Percentiles rank a stretch among this genome's conserved stretches.
Conservation (phyloP, 2,888 invertebrate genomes). For the Noctua janthe region DNA sequence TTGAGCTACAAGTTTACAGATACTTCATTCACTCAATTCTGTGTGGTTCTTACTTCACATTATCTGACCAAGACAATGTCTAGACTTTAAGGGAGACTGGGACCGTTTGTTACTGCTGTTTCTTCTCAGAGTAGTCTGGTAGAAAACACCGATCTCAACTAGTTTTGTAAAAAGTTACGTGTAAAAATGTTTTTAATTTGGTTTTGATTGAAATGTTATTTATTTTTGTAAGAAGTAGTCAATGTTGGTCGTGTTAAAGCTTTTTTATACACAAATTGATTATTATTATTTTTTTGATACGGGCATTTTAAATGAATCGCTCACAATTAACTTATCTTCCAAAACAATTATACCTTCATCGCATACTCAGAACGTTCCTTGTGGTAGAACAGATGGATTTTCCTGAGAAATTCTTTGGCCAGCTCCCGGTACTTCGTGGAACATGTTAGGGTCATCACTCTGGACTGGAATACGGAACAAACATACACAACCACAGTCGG, state of each 20-base stretch:
- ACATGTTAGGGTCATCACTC: conserved; percentile 42
- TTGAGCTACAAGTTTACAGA: no score
- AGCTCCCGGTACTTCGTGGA: conserved; percentile 45
- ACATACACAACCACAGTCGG: background rate
- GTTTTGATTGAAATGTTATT: no score
- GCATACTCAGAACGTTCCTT: conserved; percentile 59
- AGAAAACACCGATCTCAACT: no score
- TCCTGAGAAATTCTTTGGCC: conserved; percentile 45
- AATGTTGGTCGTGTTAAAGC: background rate
- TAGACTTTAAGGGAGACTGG: no score
- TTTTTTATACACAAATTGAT: background rate
- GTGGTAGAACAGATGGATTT: conserved; percentile 57
- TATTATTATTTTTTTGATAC: no score
- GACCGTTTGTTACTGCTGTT: no score
- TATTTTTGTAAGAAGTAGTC: background rate
- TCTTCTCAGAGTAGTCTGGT: no score
- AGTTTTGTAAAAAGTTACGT: background rate
- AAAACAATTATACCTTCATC: conserved; percentile 50
- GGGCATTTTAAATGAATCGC: background rate
- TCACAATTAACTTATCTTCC: background rate
- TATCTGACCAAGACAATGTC: no score
- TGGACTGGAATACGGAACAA: conserved; percentile 47
- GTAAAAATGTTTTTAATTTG: no score
- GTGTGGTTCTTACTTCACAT: no score
- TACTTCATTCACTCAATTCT: no score